Evolutionary conservation across 2,888 invertebrate genomes (phyloP).

Genomic region (Dryadula phaetusa): DNA sequence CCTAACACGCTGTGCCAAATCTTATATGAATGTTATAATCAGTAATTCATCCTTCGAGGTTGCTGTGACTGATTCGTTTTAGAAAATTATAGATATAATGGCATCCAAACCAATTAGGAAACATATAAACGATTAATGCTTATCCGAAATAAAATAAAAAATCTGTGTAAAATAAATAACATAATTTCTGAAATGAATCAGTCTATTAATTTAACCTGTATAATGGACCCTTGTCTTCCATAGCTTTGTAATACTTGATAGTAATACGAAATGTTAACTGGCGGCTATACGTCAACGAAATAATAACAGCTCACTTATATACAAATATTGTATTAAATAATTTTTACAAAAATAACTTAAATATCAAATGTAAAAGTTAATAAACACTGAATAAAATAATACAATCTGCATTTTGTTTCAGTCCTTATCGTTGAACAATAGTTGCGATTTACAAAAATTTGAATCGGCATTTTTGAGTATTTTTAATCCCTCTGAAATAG

Average conservation of each 20-base stretch:
- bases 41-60: constrained; percentile 47
- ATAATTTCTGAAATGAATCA: constrained; percentile 33
- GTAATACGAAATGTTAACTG: constrained; percentile 54
- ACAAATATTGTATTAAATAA: constrained; percentile 74
- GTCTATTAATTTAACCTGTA: constrained; percentile 52
- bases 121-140: background rate
- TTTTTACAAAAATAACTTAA: constrained; percentile 78
- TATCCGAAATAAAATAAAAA: background rate
- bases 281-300: constrained; percentile 48
- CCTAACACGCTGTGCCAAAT: constrained; percentile 77
- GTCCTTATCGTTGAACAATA: constrained; percentile 62
- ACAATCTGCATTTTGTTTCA: constrained; percentile 49
- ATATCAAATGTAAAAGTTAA: constrained; percentile 73
- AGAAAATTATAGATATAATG: constrained; percentile 2
- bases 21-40: constrained; percentile 54
- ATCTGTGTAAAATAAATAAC: background rate
- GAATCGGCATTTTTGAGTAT: constrained; percentile 65
- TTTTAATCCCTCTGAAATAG: constrained; percentile 75
- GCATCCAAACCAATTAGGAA: background rate
- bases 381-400: constrained; percentile 75
- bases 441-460: constrained; percentile 63
- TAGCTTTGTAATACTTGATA: constrained; percentile 61
- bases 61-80: constrained; percentile 26
- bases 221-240: constrained; percentile 78
- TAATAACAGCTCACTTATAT: constrained; percentile 70